Base-by-base conservation (phyloP, 2,797 vertebrate genomes). In the Sebastes vulpes region DNA sequence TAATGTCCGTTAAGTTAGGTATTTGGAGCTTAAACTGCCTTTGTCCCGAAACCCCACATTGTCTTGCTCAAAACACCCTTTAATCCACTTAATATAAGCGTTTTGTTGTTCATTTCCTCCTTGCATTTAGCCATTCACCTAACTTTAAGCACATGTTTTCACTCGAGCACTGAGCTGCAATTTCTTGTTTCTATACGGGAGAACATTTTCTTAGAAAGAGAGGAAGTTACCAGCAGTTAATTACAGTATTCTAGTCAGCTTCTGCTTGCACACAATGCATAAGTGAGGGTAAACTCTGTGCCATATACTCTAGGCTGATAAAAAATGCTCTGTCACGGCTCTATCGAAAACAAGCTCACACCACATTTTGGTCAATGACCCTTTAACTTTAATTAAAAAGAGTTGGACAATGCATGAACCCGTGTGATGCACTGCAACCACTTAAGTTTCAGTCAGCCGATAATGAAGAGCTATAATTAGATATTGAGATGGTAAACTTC, bases 401-500 rank as follows among this genome's bases (percentile, higher is more conserved):
- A 56, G 32, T 52, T 32, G 75, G 56, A 72, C 14, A 48, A 38
- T 46, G 63, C 56, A 77, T 18, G 52, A 68, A 58, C 53, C 26
- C 7, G 10, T 68, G 63, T 14, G 35, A 21, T 65, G 63, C 61
- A 75, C 58, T 48, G 59, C 52, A 61, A 28, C 32, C 1, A 6
- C 28, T 69, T 56, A 25, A 29, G 26, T 23, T 72, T 58, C 31
- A 57, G 28, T 79, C 53, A 48, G 28, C 16, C 1, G 21, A 29
- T 77, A 63, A 60, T 28, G 4, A 23, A 65, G 52, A 48, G 25
- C 46, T 31, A 9, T 83, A 81, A 81, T 80, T 77, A 64, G 61
- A 72, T 65, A 52, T 11, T 61, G 8, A 65, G 69, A 82, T 65
- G n/a, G 46, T 52, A 71, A 58, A 48, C 66, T 67, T 71, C 9